Conservation (phyloP, 2,113 vertebrate genomes). For the Entomyzon cyanotis region DNA sequence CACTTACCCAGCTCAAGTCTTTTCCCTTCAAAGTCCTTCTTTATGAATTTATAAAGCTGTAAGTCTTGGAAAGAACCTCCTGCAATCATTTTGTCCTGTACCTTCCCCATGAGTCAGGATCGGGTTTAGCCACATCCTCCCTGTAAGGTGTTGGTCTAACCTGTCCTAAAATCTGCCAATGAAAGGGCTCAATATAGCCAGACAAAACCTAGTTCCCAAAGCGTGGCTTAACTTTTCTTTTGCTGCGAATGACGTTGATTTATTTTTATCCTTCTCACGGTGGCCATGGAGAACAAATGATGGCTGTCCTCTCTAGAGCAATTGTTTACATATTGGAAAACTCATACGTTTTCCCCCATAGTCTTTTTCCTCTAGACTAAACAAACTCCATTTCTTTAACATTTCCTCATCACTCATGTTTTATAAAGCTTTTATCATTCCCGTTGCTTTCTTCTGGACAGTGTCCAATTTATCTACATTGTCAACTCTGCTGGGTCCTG, state of each 20-base stretch:
- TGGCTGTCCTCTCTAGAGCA: neutral
- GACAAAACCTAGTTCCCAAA: neutral
- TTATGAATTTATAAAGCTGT: neutral
- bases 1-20: neutral
- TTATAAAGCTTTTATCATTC: constrained; percentile 54
- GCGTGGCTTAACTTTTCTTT: neutral
- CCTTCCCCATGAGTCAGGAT: neutral
- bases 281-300: neutral
- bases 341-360: neutral
- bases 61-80: neutral
- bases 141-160: neutral
- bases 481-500: neutral
- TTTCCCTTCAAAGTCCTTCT: neutral
- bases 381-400: constrained; percentile 59
- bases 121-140: neutral
- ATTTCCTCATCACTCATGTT: constrained; percentile 49
- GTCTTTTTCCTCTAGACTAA: constrained; percentile 58
- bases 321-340: constrained; percentile 41
- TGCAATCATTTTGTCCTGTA: neutral
- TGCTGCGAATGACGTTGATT: neutral
- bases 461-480: constrained; percentile 28
- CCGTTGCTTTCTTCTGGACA: constrained; percentile 23
- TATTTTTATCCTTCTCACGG: constrained; percentile 10
- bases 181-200: neutral
- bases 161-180: neutral